Conservation (phyloP, 2,888 invertebrate species). For the Pollenia amentaria region DNA sequence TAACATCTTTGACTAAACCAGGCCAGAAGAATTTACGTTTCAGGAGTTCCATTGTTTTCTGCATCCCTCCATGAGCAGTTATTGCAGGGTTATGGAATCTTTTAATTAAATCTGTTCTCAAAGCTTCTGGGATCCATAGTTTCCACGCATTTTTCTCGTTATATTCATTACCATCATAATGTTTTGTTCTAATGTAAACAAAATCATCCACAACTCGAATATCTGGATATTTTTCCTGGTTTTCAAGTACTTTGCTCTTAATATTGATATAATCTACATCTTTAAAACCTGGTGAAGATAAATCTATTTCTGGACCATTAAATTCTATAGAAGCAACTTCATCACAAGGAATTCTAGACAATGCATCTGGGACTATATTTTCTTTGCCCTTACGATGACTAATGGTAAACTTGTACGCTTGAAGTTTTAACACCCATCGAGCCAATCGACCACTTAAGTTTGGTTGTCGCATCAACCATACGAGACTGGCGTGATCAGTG, state of each 20-base stretch:
- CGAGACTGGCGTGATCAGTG: slow-evolving; percentile 66
- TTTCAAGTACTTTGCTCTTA: background rate
- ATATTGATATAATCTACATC: too few relatives aligned
- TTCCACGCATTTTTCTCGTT: slow-evolving; percentile 29
- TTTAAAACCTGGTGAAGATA: too few relatives aligned
- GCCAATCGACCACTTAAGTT: slow-evolving; percentile 4
- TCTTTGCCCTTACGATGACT: slow-evolving; percentile 37
- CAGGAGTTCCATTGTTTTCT: too few relatives aligned
- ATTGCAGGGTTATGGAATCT: too few relatives aligned
- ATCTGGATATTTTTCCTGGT: background rate
- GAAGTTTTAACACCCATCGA: slow-evolving; percentile 47
- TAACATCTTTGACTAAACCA: too few relatives aligned
- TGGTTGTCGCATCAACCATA: slow-evolving; percentile 54
- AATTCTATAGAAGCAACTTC: too few relatives aligned
- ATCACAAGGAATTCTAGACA: too few relatives aligned
- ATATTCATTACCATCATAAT: background rate
- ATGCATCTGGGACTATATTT: slow-evolving; percentile 11
- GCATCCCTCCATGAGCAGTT: too few relatives aligned
- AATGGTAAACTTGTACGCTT: slow-evolving; percentile 28
- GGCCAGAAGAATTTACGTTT: too few relatives aligned
- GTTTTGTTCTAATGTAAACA: background rate
- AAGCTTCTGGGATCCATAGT: slow-evolving; percentile 7
- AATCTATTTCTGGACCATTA: too few relatives aligned
- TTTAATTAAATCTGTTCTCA: background rate
- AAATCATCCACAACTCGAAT: background rate